Base-by-base conservation (phyloP, 2,797 vertebrate species). In the Rhinogobio ventralis region DNA sequence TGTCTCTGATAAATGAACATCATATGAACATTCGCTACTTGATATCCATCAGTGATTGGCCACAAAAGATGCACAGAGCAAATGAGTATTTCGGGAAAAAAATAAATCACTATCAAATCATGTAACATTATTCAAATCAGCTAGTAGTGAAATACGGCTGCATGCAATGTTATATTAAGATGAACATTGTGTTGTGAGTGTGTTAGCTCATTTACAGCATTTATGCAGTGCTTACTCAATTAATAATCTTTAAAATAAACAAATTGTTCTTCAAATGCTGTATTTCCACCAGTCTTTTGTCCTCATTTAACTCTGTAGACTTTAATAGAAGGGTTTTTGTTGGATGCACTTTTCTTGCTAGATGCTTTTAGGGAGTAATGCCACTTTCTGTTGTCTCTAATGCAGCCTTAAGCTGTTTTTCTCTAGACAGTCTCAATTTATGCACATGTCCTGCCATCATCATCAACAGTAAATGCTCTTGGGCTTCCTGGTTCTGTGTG, bases 11-110 rank as follows among this genome's bases (percentile, higher is more conserved):
- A 90, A 88, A 87, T 90, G 88, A 91, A 90, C 87, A 92, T 89
- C 86, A 91, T 93, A 90, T 90, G 90, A 91, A 75, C 86, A 88
- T 91, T 89, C 75, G 81, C 90, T 89, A 88, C 88, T 89, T 85
- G 77, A 82, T 39, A 86, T 78, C 81, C 55, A 77, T 72, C 83
- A 87, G 55, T 86, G 77, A 88, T 88, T 77, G 85, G 83, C 88
- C 89, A 81, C 85, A 80, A 87, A 87, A 90, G 85, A 87, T 82
- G 86, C 66, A 79, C 25, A 84, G 57, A 85, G 79, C 81, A 80
- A 86, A 88, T 90, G 49, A 64, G 82, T 90, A 88, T 90, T 69
- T 73, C 11, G 3, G 36, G 11, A 79, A 39, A 25, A 49, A 83
- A 85, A 86, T 88, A 77, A 49, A 72, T 77, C 85, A 82, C 64